Base-by-base conservation (phyloP, 2,797 vertebrate genomes). In the Arremon aurantiirostris region DNA sequence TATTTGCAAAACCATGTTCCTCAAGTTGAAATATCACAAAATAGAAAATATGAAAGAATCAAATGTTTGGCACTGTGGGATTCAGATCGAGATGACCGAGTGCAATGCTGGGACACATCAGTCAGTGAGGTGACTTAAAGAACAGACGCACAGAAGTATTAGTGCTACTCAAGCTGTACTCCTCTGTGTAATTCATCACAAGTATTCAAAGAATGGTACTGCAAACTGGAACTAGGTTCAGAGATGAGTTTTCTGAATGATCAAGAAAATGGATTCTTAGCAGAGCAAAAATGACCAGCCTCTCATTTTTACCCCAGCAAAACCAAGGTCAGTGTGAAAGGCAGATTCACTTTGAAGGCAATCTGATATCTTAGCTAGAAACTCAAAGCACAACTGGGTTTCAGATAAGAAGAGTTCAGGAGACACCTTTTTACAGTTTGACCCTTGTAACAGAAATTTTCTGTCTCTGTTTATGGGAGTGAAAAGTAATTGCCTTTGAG, bases 401-500 rank as follows among this genome's bases (percentile, higher is more conserved):
- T 72, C 39, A 72, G 27, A 44, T 22, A 7, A 24, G 30, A 56
- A 4, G 3, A 52, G 17, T 47, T 91, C 55, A 52, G 57, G 32
- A 77, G 26, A 56, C 11, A 57, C 9, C 14, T 76, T 84, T 75
- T 53, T 68, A 61, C 4, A 18, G 64, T 78, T 86, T 70, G n/a
- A 34, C 35, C 57, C 50, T 30, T 41, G 34, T 69, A 49, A 72
- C 8, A 68, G 72, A 59, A 34, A 18, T 56, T 35, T 87, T 83
- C 22, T 91, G 34, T 37, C n/a, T 81, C 73, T 8, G 0, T 52
- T 91, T 83, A 65, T 17, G 56, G 49, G 20, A 68, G 69, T 73
- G 61, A 73, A 68, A 82, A 72, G 26, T 65, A 93, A 72, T 78
- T 95, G 82, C 82, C 86, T 93, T 75, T 68, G 71, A 94, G 65